phyloP scores from a whole-genome alignment of 2,888 invertebrate species.

The Euzetes globulus region DNA sequence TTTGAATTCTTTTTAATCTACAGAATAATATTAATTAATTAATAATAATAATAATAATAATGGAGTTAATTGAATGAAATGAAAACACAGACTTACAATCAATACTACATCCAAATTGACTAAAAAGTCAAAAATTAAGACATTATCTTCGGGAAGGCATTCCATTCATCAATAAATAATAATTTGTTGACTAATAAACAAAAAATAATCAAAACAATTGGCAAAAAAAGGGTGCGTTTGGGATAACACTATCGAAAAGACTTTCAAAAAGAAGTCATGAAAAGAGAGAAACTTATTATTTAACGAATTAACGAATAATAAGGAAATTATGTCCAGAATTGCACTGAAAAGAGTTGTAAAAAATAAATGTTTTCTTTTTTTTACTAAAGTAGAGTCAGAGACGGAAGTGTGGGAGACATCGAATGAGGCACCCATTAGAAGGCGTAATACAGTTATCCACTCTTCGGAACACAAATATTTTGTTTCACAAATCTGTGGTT shows the following conservation, averaged over 20 bases:
- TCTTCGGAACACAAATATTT: not conserved
- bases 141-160: too few relatives aligned
- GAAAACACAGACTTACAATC: too few relatives aligned
- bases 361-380: not conserved
- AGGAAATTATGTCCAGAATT: not conserved
- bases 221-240: not conserved
- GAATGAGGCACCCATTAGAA: constrained; percentile 19
- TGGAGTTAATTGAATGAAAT: too few relatives aligned
- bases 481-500: constrained; percentile 42
- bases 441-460: not conserved
- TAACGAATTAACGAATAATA: not conserved
- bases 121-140: too few relatives aligned
- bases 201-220: not conserved
- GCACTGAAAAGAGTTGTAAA: not conserved
- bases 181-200: not conserved
- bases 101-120: too few relatives aligned
- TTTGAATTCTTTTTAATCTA: too few relatives aligned
- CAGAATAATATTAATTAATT: too few relatives aligned
- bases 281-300: not conserved
- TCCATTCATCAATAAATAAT: not conserved
- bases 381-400: not conserved
- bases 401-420: not conserved
- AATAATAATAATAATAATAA: too few relatives aligned
- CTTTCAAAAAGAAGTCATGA: not conserved
- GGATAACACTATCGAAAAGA: not conserved